Base-by-base conservation (phyloP, 2,888 invertebrate genomes). In the Heliconius cydno region DNA sequence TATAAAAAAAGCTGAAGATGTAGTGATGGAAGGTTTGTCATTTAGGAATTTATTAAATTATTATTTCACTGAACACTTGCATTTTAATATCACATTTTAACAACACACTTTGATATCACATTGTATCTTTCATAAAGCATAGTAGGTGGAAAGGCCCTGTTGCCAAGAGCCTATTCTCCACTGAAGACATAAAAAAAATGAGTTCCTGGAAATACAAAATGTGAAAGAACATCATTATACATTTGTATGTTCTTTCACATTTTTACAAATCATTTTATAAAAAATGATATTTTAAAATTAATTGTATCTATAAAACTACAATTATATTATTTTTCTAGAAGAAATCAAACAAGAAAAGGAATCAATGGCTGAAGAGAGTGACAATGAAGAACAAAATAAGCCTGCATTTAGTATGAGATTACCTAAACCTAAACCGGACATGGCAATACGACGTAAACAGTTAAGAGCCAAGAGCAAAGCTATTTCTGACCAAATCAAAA, bases 1-100 rank as follows among this genome's bases (percentile, higher is more conserved):
- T 2, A 84, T 85, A 70, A 82, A 84, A 28, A 96, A 96, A 80
- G 97, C 97, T 3, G 90, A 95, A 86, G 91, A 96, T 87, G 89
- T 93, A 77, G 79, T 95, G 77, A 84, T 94, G 10, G 93, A 95
- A 92, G 93, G 95, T 94, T 87, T 30, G 65, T 41, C 12, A 0
- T 25, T 30, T 34, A 60, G 13, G 15, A 52, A 52, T 22, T 52
- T 52, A 22, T 52, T 52, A 9, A 12, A 41, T 41, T 41, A 41
- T 12, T 41, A 41, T 41, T 41, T 41, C 41, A 41, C 41, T 41
- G 41, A 41, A 34, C 34, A 34, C 34, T 34, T 34, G 34, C 28
- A 28, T 28, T 28, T 28, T 28, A 28, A 28, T 28, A 28, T 28
- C 28, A 28, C 28, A 28, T 28, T 28, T 28, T 28, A 28, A 28